Percentiles rank a stretch among this genome's conserved stretches.
Conservation (phyloP, 2,888 invertebrate species). For the Lamproptera curius region DNA sequence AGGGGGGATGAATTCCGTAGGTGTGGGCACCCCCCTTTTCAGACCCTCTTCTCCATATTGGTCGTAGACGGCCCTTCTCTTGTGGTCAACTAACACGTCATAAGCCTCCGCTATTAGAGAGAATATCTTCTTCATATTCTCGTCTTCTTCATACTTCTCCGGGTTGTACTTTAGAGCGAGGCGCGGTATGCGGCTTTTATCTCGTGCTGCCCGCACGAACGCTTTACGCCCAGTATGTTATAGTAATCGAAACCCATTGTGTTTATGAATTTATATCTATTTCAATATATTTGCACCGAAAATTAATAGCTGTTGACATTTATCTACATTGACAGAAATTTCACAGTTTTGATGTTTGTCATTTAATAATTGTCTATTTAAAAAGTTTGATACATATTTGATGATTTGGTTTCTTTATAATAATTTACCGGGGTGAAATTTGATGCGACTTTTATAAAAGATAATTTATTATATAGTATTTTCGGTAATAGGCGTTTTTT, state of each 20-base stretch:
- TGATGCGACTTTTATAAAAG: too few species aligned
- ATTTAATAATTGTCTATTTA: too few species aligned
- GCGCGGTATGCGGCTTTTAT: slow-evolving; percentile 83
- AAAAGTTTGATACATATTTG: too few species aligned
- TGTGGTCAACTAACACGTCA: slow-evolving; percentile 84
- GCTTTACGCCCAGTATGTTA: slow-evolving; percentile 83
- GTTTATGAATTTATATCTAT: background rate
- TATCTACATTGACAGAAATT: slow-evolving; percentile 2
- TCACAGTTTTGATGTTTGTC: slow-evolving; percentile 1
- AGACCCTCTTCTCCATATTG: slow-evolving; percentile 94
- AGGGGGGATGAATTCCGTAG: slow-evolving; percentile 81
- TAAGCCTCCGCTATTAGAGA: slow-evolving; percentile 86
- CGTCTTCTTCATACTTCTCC: slow-evolving; percentile 67
- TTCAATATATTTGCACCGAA: slow-evolving; percentile 6
- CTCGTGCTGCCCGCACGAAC: slow-evolving; percentile 80
- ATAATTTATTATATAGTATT: too few species aligned
- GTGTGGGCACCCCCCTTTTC: slow-evolving; percentile 87
- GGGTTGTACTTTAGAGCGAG: slow-evolving; percentile 80
- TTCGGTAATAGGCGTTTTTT: background rate
- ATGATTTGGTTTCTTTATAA: too few species aligned
- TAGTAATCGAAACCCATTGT: slow-evolving; percentile 88
- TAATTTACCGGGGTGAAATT: too few species aligned
- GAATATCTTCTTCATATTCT: slow-evolving; percentile 75
- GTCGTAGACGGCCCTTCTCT: slow-evolving; percentile 87
- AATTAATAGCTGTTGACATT: too few species aligned